Base-by-base conservation (phyloP, 2,113 vertebrate species). In the Puma concolor region DNA sequence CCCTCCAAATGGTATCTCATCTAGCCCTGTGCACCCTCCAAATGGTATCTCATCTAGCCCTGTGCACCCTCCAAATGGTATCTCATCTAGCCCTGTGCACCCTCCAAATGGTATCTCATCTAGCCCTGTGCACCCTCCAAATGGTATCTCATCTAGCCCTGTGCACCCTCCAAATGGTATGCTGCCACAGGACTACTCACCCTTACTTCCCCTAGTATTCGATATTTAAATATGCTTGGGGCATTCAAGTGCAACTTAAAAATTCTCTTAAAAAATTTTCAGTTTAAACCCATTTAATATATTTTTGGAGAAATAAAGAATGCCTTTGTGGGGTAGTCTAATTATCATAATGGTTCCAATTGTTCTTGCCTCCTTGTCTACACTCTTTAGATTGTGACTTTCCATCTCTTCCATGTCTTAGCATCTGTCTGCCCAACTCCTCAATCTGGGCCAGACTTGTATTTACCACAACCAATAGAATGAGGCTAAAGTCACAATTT, bases 261-360 rank as follows among this genome's bases (percentile, higher is more conserved):
- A 67, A 25, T 48, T 81, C 15, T 81, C 72, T 90, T 19, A n/a
- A 93, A 85, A 81, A 67, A 50, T 19, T 52, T 23, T 41, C 76
- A 74, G 50, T 60, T 52, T 15, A 91, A 97, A 60, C 36, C 44
- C 48, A 86, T 33, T 54, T 85, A 21, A 25, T 80, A 36, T 31
- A 31, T 19, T 94, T 87, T 64, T 57, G 64, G 79, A 90, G 86
- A 90, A 72, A n/a, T 48, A 52, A 80, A 89, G 79, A 85, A 85
- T 36, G 69, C 63, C 79, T 71, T 14, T 23, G 25, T 63, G 21
- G 27, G 25, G 15, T 1, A 4, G 11, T 79, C 41, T 89, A 11
- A 67, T 86, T n/a, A 33, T 0, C 48, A n/a, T 41, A 33, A 54
- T 38, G 52, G 44, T 52, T 67, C 77, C 50, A 31, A 14, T 11